Evolutionary conservation across 1,140 invertebrate genomes (phyloP).

Genomic region (Pseudomyrmex dendroicus): DNA sequence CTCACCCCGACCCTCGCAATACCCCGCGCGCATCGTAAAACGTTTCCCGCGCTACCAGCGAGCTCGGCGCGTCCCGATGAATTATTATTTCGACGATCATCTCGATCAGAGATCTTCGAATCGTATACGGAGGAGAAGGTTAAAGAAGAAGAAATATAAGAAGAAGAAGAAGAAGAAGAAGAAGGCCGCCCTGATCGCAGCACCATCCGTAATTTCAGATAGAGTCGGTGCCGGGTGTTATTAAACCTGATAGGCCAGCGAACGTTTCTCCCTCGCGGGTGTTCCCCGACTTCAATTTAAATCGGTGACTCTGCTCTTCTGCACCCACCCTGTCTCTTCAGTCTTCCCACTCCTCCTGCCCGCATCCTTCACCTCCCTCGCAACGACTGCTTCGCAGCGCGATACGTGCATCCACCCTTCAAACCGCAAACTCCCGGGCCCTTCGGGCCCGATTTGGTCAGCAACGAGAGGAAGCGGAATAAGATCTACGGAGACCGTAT

Average conservation of each 20-base stretch:
- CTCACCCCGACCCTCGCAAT: not conserved
- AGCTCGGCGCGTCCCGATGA: conserved; percentile 33
- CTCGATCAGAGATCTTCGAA: conserved; percentile 55
- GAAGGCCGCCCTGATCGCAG: conserved; percentile 55
- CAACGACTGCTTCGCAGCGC: conserved; percentile 27
- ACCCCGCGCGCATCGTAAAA: conserved; percentile 13
- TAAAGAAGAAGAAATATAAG: not conserved
- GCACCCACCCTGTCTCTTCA: conserved; percentile 54
- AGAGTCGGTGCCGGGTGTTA: conserved; percentile 74
- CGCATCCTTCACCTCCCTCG: conserved; percentile 63
- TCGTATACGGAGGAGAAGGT: conserved; percentile 1
- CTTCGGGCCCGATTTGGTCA: conserved; percentile 58
- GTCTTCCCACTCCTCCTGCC: conserved; percentile 11
- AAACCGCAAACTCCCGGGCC: conserved; percentile 63
- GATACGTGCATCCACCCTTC: conserved; percentile 56
- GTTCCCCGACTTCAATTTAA: conserved; percentile 83
- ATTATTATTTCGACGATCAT: conserved; percentile 56
- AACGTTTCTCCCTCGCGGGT: conserved; percentile 79
- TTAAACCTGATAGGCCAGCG: conserved; percentile 75
- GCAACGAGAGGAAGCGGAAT: conserved; percentile 54
- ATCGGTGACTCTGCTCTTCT: conserved; percentile 83
- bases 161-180: conserved; percentile 27
- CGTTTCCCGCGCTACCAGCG: conserved; percentile 53
- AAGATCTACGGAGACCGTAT: conserved; percentile 65
- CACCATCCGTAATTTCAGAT: conserved; percentile 73